A percentile compares a stretch with the other conserved stretches of the same genome.
Evolutionary conservation across 1,140 invertebrate genomes (phyloP).

Genomic region (Neelides sp.): DNA sequence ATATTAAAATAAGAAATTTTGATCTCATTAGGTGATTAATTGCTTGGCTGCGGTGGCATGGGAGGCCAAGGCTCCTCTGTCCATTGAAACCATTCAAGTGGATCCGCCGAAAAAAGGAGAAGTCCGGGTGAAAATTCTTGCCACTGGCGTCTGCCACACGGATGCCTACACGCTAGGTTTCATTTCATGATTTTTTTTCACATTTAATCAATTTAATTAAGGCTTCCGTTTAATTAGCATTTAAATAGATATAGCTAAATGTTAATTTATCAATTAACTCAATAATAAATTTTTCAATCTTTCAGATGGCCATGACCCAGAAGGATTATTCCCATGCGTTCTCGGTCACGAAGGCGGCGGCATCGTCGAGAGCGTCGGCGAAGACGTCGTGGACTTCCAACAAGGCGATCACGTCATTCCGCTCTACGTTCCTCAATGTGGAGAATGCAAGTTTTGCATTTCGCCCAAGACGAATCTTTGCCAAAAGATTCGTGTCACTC

Average conservation of each 20-base stretch:
- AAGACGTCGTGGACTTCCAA: constrained; percentile 76
- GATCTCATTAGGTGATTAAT: constrained; percentile 52
- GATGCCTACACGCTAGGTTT: constrained; percentile 79
- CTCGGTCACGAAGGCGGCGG: constrained; percentile 90
- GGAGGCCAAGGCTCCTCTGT: constrained; percentile 70
- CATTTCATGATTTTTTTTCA: no score
- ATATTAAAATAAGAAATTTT: background rate
- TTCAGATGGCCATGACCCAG: constrained; percentile 76
- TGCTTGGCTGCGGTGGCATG: constrained; percentile 87
- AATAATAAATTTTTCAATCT: background rate
- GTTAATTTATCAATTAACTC: constrained; percentile 3
- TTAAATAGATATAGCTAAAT: no score
- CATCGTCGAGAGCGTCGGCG: constrained; percentile 88
- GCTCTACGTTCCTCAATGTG: constrained; percentile 90
- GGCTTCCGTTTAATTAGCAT: no score
- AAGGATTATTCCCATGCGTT: constrained; percentile 82
- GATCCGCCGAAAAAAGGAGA: constrained; percentile 82
- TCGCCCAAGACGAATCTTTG: constrained; percentile 95
- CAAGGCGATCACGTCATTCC: constrained; percentile 91
- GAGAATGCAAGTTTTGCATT: constrained; percentile 91
- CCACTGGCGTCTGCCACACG: constrained; percentile 93
- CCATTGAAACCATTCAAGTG: constrained; percentile 83
- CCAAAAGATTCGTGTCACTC: constrained; percentile 75
- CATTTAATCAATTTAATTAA: no score
- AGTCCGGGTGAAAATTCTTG: constrained; percentile 58